Base-by-base conservation (phyloP, 2,888 invertebrate genomes). In the Spatulosminthurus flaviceps region DNA sequence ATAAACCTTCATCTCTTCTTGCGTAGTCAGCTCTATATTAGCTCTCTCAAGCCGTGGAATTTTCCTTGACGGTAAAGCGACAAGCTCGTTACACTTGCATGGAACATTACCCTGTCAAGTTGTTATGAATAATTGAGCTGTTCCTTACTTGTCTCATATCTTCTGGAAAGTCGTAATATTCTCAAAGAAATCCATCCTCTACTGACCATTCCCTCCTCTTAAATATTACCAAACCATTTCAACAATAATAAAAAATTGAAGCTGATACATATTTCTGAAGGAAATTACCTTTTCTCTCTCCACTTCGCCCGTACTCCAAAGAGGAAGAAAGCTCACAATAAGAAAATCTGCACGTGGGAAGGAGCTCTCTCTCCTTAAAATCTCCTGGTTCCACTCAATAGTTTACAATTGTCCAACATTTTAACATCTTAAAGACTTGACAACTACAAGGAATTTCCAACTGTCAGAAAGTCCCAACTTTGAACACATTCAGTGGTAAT, bases 101-200 rank as follows among this genome's bases (percentile, higher is more conserved):
- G 51, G 51, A 51, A 51, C 51, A 51, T 51, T 51, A 19, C 51
- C 51, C 51, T 51, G 51, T 51, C 51, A 51, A 51, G 51, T 51
- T 51, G 51, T 51, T 51, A 51, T 51, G 51, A 51, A 51, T 51
- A 51, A 51, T 51, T 51, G 51, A 51, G 51, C 51, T 16, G n/a
- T 51, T 51, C n/a, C 51, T 4, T n/a, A 4, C 51, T 51, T 51
- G 51, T 51, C 51, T 19, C 51, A 51, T 51, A 51, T n/a, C 51
- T 51, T 2, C 51, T 19, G 9, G 4, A 51, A 4, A 16, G 51
- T 51, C 51, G 51, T 51, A 51, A 41, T 41, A 41, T 41, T 51
- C 16, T 19, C 51, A 4, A 51, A 19, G 51, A 51, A 19, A 51
- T 51, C 51, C 51, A 13, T 51, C 5, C 51, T 51, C 16, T 51